phyloP scores from a whole-genome alignment of 2,797 vertebrate species.

The Muscicapa comitata region DNA sequence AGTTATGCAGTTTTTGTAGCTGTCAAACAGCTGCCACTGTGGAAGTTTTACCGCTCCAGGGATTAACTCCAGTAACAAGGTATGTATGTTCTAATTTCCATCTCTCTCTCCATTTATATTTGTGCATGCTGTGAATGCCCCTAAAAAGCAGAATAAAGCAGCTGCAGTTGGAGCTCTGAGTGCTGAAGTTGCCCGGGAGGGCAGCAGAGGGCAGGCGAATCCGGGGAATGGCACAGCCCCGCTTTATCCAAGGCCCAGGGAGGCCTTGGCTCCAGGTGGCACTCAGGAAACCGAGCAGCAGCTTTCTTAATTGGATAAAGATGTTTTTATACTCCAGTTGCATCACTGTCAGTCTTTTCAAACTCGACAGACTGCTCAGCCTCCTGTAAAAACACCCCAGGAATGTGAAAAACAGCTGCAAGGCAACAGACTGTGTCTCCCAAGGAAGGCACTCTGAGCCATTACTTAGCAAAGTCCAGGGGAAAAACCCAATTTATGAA shows the following conservation, averaged over 20 bases:
- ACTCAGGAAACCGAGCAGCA: neutral
- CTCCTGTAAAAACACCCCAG: neutral
- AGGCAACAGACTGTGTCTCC: neutral
- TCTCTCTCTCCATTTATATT: neutral
- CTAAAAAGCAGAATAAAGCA: neutral
- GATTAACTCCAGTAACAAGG: neutral
- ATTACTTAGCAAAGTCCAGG: neutral
- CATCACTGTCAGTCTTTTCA: neutral
- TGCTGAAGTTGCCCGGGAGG: slow-evolving; percentile 12
- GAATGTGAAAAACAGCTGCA: neutral
- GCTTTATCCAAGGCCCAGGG: neutral
- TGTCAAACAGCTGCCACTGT: neutral
- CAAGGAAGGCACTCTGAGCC: neutral
- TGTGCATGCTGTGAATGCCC: neutral
- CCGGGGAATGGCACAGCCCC: neutral
- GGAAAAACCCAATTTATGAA: accelerated
- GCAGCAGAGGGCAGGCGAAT: slow-evolving; percentile 59
- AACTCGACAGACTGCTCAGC: neutral
- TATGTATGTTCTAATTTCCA: neutral
- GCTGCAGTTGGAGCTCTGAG: neutral
- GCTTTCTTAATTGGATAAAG: neutral
- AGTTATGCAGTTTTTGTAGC: neutral
- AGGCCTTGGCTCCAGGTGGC: neutral
- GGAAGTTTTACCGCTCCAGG: neutral
- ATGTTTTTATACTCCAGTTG: neutral